These are phyloP conservation scores for Dipodomys spectabilis DNA, from an alignment of 2,113 vertebrate species.

Conservation along the genomic window DNA sequence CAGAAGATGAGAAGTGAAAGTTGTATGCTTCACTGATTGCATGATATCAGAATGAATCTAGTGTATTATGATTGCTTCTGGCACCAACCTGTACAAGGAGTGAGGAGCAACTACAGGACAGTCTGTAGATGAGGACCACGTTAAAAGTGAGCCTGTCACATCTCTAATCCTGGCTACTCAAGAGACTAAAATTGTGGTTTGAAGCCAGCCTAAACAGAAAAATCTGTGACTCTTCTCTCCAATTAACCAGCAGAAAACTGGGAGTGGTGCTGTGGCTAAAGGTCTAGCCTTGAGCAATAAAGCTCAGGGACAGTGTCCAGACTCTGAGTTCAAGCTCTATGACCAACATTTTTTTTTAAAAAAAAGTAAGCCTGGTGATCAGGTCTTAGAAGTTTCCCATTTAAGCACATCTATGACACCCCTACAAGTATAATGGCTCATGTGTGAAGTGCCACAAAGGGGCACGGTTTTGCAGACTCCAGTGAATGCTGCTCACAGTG, in stretches of 20 bases:
- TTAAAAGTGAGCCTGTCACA: background rate
- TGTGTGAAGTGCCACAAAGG: background rate
- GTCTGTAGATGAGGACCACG: background rate
- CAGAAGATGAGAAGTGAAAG: background rate
- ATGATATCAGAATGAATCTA: slow-evolving; percentile 35
- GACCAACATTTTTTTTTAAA: too few relatives aligned
- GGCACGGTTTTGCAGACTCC: background rate
- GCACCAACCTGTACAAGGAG: background rate
- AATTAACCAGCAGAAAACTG: too few relatives aligned
- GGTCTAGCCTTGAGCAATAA: too few relatives aligned
- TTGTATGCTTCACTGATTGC: background rate
- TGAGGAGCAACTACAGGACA: background rate
- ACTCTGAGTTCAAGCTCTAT: too few relatives aligned
- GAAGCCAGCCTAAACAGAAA: too few relatives aligned
- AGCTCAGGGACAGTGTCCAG: too few relatives aligned
- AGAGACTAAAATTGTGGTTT: too few relatives aligned
- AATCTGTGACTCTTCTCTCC: too few relatives aligned
- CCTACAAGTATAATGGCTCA: background rate
- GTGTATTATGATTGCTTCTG: background rate
- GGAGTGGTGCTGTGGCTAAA: too few relatives aligned
- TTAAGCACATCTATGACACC: background rate
- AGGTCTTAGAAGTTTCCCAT: background rate
- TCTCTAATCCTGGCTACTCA: too few relatives aligned
- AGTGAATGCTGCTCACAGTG: background rate
- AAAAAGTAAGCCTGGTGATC: background rate